A percentile compares a stretch with the other conserved stretches of the same genome.
phyloP scores from a whole-genome alignment of 2,888 invertebrate species.

The Heliconius hortense region DNA sequence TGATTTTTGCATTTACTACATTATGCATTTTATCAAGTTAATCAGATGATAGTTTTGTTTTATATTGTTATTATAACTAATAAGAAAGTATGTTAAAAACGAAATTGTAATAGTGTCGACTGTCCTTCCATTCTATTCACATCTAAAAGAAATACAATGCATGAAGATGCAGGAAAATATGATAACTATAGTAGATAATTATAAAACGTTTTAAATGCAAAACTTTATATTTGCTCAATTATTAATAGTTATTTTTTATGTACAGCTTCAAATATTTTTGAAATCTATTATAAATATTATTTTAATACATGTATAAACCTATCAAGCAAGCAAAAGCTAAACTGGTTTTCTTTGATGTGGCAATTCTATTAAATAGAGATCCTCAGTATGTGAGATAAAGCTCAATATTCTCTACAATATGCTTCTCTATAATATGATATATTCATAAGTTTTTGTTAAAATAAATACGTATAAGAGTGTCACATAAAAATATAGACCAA shows the following conservation, averaged over 20 bases:
- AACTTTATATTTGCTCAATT: not conserved
- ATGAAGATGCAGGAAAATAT: not conserved
- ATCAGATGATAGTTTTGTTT: not conserved
- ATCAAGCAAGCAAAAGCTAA: not conserved
- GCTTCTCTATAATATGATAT: not conserved
- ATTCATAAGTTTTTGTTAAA: not conserved
- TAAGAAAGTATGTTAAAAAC: slow-evolving; percentile 21
- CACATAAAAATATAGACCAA: not conserved
- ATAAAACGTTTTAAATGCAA: not conserved
- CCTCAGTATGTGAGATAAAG: not conserved
- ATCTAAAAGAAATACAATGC: slow-evolving; percentile 8
- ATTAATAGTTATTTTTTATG: not conserved
- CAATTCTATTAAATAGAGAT: not conserved
- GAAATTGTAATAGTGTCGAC: not conserved
- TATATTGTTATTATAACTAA: not conserved
- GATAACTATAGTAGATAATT: not conserved
- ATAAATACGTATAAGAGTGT: not conserved
- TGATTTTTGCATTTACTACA: not conserved
- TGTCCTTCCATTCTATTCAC: slow-evolving; percentile 15
- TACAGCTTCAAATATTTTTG: not conserved
- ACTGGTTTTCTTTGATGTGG: not conserved
- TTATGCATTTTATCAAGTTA: not conserved
- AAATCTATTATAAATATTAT: not conserved
- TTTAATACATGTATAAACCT: not conserved
- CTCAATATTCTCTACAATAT: not conserved